These are phyloP conservation scores for Oscheius sp. DNA, from an alignment of 2,888 invertebrate genomes.

Conservation along the genomic window DNA sequence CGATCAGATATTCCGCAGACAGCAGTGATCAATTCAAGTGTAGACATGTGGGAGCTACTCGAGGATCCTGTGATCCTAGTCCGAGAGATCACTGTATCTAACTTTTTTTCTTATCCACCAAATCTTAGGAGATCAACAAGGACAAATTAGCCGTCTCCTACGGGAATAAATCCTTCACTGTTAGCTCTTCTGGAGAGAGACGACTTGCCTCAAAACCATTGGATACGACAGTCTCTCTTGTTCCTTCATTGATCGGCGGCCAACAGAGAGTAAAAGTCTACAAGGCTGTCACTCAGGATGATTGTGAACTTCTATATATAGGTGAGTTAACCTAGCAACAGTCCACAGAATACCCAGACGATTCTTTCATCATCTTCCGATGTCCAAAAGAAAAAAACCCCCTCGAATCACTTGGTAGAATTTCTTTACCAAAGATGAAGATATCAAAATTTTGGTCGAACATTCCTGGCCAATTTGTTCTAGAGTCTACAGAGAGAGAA, in stretches of 20 bases:
- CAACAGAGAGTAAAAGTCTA: constrained; percentile 1
- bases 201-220: constrained; percentile 2
- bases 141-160: constrained; percentile 1
- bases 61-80: constrained; percentile 26
- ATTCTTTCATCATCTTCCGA: constrained; percentile 1
- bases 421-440: neutral
- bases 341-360: too few relatives aligned
- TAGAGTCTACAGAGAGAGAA: neutral
- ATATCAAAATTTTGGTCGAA: neutral
- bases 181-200: neutral
- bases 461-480: neutral
- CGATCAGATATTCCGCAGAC: constrained; percentile 12
- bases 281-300: neutral
- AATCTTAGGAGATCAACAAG: neutral
- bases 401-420: neutral
- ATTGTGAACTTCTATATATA: neutral
- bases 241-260: constrained; percentile 14
- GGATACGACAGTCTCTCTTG: constrained; percentile 12
- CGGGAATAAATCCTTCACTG: neutral
- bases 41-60: constrained; percentile 25
- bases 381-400: neutral
- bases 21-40: neutral
- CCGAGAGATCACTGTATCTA: constrained; percentile 10
- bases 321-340: too few relatives aligned
- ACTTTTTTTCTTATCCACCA: neutral